phyloP scores from a whole-genome alignment of 2,113 vertebrate genomes.

The human region DNA sequence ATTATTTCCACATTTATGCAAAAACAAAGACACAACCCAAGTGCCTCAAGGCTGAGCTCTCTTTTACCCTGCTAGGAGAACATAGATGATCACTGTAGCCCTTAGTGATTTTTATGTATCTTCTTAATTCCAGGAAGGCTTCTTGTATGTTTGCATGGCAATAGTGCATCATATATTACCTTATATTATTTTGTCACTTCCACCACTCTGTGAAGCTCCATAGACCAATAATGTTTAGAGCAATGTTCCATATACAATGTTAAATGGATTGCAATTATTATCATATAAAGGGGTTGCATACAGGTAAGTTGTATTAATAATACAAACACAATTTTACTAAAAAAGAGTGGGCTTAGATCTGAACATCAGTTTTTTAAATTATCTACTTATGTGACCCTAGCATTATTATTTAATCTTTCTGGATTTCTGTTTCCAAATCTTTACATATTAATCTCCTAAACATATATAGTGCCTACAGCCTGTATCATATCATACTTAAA shows the following conservation, averaged over 20 bases:
- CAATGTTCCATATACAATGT: not conserved
- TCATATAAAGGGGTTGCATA: not conserved
- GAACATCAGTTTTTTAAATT: not conserved
- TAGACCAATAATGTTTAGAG: not conserved
- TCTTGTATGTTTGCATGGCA: not conserved
- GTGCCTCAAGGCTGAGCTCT: not conserved
- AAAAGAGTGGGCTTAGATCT: not conserved
- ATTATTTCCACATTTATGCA: not conserved
- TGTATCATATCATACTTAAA: not conserved
- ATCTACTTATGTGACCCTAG: not conserved
- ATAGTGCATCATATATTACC: not conserved
- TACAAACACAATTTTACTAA: not conserved
- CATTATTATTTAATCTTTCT: not conserved
- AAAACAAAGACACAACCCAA: not conserved
- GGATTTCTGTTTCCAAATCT: conserved; percentile 7
- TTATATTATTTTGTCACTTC: not conserved
- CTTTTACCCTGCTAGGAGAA: not conserved
- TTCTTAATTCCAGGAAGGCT: not conserved
- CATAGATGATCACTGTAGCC: not conserved
- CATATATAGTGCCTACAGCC: not conserved
- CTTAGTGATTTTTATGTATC: not conserved
- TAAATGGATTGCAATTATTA: conserved; percentile 2
- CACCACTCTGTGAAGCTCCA: not conserved
- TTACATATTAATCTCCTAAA: not conserved
- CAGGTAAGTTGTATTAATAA: not conserved